Base-by-base conservation (phyloP, 2,113 vertebrate species). In the Formicarius rufipectus region DNA sequence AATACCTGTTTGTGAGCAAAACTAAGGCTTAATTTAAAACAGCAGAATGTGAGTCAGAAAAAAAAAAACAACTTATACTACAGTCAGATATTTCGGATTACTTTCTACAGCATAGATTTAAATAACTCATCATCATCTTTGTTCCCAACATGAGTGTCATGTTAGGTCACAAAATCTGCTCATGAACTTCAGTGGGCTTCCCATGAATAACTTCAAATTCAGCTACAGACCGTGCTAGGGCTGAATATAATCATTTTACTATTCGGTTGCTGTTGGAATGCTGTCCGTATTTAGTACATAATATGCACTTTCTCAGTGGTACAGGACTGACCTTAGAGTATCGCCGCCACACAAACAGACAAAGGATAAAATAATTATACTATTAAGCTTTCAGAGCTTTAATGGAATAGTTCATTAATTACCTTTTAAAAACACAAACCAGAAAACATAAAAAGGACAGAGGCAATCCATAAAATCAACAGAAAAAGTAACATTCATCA, bases 1-100 rank as follows among this genome's bases (percentile, higher is more conserved):
- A 98, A 98, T 72, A 99, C 98, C 99, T 99, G 96, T 80, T 80
- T 72, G 59, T 79, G 27, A 95, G 90, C 23, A 84, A 80, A 93
- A 19, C 35, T 22, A 73, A 92, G 49, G 14, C 30, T 98, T 95
- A 96, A 86, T 59, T 58, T 82, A 91, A 85, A 47, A 62, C 23
- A 62, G 17, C 1, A 58, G 69, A 80, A 47, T 5, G 14, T 0
- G 1, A 30, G 60, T 62, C 49, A 72, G 56, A 76, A 85, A 74
- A 37, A 90, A 91, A 88, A 67, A 2, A n/a, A n/a, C n/a, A n/a
- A 7, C 5, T 78, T 55, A 22, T 14, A 73, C 20, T 67, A 55
- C 9, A 50, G 28, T 45, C 27, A 79, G 11, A 9, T 69, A 84
- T 82, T 84, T 80, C 80, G 80, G 22, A 22, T 69, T 89, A 79